Percentiles rank a stretch among this genome's conserved stretches.
Evolutionary conservation across 1,140 invertebrate genomes (phyloP).

Genomic region (Helicoverpa armigera): DNA sequence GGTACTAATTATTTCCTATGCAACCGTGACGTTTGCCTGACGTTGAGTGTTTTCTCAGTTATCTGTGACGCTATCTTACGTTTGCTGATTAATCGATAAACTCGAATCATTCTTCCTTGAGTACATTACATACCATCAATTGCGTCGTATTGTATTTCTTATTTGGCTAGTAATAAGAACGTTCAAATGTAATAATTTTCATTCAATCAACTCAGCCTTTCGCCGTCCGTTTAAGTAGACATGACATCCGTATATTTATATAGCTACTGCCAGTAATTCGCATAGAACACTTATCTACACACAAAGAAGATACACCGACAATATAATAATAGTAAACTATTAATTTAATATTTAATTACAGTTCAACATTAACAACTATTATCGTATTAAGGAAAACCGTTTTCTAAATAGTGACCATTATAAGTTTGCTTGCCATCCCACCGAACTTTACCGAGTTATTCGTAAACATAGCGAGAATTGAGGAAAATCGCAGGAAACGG

Average conservation of each 20-base stretch:
- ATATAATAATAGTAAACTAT: neutral
- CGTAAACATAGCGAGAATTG: conserved; percentile 12
- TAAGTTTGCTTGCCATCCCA: neutral
- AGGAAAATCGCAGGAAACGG: conserved; percentile 20
- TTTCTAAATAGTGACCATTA: conserved; percentile 14
- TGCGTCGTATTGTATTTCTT: neutral
- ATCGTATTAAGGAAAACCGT: conserved; percentile 33
- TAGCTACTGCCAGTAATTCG: too few relatives aligned
- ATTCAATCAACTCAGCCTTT: conserved; percentile 20
- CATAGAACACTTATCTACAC: neutral
- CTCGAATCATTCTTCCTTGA: neutral
- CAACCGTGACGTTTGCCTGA: neutral
- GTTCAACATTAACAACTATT: neutral
- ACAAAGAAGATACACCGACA: neutral
- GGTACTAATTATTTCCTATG: neutral
- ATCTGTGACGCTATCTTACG: neutral
- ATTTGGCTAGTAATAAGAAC: neutral
- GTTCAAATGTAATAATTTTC: neutral
- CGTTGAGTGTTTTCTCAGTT: neutral
- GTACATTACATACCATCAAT: neutral
- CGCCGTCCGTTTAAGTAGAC: neutral
- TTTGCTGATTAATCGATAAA: conserved; percentile 6
- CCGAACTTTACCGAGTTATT: neutral
- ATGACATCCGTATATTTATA: neutral
- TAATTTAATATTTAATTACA: neutral